Evolutionary conservation across 1,140 invertebrate genomes (phyloP).

Genomic region (Camponotus floridanus): DNA sequence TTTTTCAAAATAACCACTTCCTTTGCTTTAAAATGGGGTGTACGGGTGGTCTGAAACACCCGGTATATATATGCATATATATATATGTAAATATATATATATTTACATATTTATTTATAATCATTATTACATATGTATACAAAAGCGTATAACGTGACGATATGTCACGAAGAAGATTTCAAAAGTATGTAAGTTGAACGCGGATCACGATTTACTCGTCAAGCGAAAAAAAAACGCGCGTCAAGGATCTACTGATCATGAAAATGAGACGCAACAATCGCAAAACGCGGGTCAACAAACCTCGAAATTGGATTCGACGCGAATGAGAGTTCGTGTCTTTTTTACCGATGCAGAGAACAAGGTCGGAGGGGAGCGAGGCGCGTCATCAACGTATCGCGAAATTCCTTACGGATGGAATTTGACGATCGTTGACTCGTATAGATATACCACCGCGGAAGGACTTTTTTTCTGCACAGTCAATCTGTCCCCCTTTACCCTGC

Average conservation of each 20-base stretch:
- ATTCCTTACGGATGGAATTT: constrained; percentile 57
- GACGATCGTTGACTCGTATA: constrained; percentile 50
- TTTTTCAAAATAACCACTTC: too few relatives aligned
- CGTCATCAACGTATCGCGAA: not conserved
- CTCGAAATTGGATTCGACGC: constrained; percentile 44
- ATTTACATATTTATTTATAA: too few relatives aligned
- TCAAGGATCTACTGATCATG: constrained; percentile 1
- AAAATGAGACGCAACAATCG: constrained; percentile 25
- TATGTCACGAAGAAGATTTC: not conserved
- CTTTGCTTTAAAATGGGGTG: too few relatives aligned
- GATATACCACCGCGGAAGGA: constrained; percentile 21
- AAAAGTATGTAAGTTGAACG: constrained; percentile 4
- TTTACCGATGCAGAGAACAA: constrained; percentile 32
- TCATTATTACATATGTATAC: too few relatives aligned
- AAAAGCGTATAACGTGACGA: too few relatives aligned
- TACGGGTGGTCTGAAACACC: too few relatives aligned
- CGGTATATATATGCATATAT: too few relatives aligned
- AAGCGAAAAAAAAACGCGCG: not conserved
- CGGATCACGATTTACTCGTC: constrained; percentile 1
- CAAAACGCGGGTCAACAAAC: constrained; percentile 34
- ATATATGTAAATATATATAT: too few relatives aligned
- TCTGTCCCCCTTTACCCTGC: not conserved
- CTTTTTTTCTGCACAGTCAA: constrained; percentile 56
- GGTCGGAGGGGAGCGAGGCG: not conserved
- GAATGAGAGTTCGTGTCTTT: constrained; percentile 42